A percentile compares a stretch with the other conserved stretches of the same genome.
These are phyloP conservation scores for Hyposoter didymator DNA, from an alignment of 2,888 invertebrate species.

Conservation along the genomic window DNA sequence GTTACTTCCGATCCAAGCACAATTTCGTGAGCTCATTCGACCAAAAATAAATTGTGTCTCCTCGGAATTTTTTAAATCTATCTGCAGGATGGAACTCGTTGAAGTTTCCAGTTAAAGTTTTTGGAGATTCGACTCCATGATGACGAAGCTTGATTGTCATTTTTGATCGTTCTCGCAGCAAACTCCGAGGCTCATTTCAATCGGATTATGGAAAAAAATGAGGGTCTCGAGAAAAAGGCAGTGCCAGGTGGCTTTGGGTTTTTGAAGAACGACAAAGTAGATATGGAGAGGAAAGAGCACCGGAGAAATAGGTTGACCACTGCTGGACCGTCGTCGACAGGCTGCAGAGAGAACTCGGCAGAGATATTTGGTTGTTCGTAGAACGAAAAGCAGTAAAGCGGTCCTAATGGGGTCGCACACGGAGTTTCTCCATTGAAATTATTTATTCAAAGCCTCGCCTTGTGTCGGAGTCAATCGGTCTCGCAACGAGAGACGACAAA, in stretches of 20 bases:
- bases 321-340: conserved; percentile 36
- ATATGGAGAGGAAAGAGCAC: neutral
- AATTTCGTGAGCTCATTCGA: neutral
- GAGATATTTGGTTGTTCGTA: conserved; percentile 61
- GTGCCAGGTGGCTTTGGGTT: conserved; percentile 64
- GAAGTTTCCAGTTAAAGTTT: neutral
- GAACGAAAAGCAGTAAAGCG: conserved; percentile 76
- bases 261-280: conserved; percentile 21
- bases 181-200: neutral
- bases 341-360: conserved; percentile 19
- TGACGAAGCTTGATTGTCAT: neutral
- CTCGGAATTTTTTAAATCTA: neutral
- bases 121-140: neutral
- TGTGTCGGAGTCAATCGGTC: conserved; percentile 44
- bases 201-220: conserved; percentile 60
- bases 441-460: conserved; percentile 78
- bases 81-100: neutral
- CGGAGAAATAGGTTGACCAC: conserved; percentile 24
- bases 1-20: neutral
- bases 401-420: conserved; percentile 81
- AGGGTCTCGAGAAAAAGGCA: conserved; percentile 58
- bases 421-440: conserved; percentile 78
- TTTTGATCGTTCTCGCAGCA: neutral
- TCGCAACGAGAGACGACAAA: conserved; percentile 54
- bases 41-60: neutral